Base-by-base conservation (phyloP, 2,113 vertebrate genomes). In the Hyla sarda region DNA sequence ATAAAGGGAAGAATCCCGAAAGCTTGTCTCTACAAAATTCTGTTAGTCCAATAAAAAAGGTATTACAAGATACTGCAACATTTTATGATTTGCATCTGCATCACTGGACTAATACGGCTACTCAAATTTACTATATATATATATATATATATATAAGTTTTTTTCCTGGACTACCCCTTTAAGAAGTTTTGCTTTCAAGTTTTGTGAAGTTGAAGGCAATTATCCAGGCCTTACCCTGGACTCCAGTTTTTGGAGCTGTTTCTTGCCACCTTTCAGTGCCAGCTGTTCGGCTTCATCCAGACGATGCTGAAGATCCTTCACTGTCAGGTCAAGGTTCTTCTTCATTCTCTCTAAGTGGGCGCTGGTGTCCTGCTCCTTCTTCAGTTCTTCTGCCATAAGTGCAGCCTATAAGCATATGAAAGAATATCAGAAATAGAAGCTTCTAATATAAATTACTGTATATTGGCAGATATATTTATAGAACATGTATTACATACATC, bases 241-340 rank as follows among this genome's bases (percentile, higher is more conserved):
- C 86, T 97, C 95, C 78, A 96, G 92, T 83, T 97, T 96, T 92
- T 96, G 95, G 28, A 97, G 89, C 74, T 96, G 95, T 1, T 96
- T 97, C 92, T 95, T 96, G 58, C 96, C 95, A 0, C 95, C 94
- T 88, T 96, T 97, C 88, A 96, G 87, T 0, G 95, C 96, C 90
- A 97, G 32, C 88, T 95, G 95, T 87, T 96, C 95, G 0, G 96
- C 95, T 23, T 96, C 96, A 0, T 96, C 95, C 87, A 96, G 89
- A 1, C 91, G 93, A 0, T 0, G 93, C 90, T 96, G 96, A 87
- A 96, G 90, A 56, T 96, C 94, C 89, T 96, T 96, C 77, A 96
- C 95, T 0, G 90, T 95, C 89, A 95, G 93, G 0, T 96, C 96
- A 87, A 95, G 17, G 23, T 95, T 96, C 90, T 93, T 96, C 91